phyloP scores from a whole-genome alignment of 2,888 invertebrate species.

The Drosophila atroscutellata region DNA sequence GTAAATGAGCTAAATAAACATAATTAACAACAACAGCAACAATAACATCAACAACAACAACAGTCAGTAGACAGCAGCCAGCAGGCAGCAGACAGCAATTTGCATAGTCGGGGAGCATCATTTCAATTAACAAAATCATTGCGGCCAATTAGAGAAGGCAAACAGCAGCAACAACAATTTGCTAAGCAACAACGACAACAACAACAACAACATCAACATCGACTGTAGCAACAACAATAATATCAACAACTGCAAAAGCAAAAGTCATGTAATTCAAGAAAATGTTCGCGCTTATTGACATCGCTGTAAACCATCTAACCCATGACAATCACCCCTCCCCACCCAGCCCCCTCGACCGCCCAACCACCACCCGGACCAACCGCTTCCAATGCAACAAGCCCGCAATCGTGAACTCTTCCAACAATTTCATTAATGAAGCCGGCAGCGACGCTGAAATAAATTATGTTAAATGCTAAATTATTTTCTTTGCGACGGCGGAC shows the following conservation, averaged over 20 bases:
- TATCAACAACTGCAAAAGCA: constrained; percentile 32
- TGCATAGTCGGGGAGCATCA: constrained; percentile 44
- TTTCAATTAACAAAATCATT: constrained; percentile 67
- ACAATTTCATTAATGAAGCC: constrained; percentile 43
- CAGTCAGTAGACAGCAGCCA: neutral
- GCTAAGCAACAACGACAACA: constrained; percentile 15
- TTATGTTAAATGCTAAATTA: constrained; percentile 46
- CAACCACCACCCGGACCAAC: neutral
- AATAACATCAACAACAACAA: constrained; percentile 18
- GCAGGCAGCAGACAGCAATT: constrained; percentile 27
- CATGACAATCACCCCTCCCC: neutral
- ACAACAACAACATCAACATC: constrained; percentile 21
- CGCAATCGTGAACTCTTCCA: constrained; percentile 34
- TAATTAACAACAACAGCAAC: constrained; percentile 36
- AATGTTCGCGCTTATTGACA: constrained; percentile 30
- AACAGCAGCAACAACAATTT: constrained; percentile 43
- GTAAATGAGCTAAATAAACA: constrained; percentile 50
- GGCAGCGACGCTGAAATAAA: constrained; percentile 29
- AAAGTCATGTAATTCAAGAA: constrained; percentile 38
- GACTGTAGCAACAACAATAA: constrained; percentile 35
- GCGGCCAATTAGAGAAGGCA: constrained; percentile 70
- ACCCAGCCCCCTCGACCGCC: neutral
- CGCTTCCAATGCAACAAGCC: constrained; percentile 8
- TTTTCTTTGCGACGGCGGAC: constrained; percentile 27
- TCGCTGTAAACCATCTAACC: constrained; percentile 19